Conservation (phyloP, 2,113 vertebrate genomes). For the Paralichthys olivaceus region DNA sequence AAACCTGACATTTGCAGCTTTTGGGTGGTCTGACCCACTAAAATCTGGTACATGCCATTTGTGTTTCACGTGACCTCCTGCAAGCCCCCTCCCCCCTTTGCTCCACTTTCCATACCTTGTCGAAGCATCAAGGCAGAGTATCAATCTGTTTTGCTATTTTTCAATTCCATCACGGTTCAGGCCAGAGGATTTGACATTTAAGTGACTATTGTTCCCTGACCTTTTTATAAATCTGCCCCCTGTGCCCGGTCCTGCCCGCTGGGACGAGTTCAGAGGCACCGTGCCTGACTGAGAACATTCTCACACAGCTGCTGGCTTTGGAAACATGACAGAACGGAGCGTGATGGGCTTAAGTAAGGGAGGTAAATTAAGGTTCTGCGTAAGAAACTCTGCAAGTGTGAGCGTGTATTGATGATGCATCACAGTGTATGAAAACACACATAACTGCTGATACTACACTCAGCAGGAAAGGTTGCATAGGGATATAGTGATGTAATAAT, state of each 20-base stretch:
- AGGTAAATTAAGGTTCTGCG: constrained; percentile 12
- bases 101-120: constrained; percentile 39
- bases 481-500: constrained; percentile 30
- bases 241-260: constrained; percentile 34
- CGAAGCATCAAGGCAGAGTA: constrained; percentile 22
- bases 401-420: constrained; percentile 21
- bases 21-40: constrained; percentile 46
- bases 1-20: constrained; percentile 74
- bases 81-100: constrained; percentile 1
- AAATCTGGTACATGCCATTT: constrained; percentile 62
- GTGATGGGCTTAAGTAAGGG: neutral
- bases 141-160: constrained; percentile 65
- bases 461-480: constrained; percentile 1
- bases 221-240: constrained; percentile 72
- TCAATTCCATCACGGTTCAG: constrained; percentile 55
- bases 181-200: constrained; percentile 79
- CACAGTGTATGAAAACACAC: constrained; percentile 11
- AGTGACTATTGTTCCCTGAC: constrained; percentile 78
- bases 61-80: constrained; percentile 52
- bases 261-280: constrained; percentile 57
- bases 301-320: constrained; percentile 28
- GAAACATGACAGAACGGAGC: constrained; percentile 42
- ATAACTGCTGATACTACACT: neutral
- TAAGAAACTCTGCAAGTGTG: neutral
- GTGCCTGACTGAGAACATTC: constrained; percentile 29